phyloP scores from a whole-genome alignment of 2,797 vertebrate species.

The Sebastes goodei region DNA sequence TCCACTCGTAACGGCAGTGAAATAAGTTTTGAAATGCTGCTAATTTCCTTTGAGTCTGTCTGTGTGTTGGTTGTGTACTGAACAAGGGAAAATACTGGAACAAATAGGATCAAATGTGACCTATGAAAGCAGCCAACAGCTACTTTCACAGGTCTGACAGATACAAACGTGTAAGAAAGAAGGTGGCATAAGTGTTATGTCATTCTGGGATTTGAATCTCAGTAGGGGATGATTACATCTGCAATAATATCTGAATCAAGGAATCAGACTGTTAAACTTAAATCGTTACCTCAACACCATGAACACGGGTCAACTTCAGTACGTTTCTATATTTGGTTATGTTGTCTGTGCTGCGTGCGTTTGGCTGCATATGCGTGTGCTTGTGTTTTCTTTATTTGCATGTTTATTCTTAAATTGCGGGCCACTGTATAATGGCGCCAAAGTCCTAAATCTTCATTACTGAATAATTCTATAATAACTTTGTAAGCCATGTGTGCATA shows the following conservation, averaged over 20 bases:
- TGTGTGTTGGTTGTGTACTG: background rate
- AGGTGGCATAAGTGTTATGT: background rate
- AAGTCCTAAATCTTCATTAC: background rate
- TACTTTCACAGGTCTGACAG: background rate
- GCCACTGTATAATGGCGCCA: background rate
- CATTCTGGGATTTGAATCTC: background rate
- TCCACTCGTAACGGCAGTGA: constrained; percentile 18
- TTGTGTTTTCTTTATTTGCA: background rate
- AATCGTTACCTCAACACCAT: background rate
- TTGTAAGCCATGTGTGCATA: background rate
- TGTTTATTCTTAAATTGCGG: background rate
- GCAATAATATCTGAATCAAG: background rate
- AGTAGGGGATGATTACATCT: background rate
- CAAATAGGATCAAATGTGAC: background rate
- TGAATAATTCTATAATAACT: background rate
- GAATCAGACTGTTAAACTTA: background rate
- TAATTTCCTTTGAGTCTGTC: background rate
- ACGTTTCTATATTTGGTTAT: background rate
- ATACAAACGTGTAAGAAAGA: background rate
- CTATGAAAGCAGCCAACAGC: too few relatives aligned
- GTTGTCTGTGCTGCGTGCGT: background rate
- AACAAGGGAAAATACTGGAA: background rate
- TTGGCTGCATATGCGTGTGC: background rate
- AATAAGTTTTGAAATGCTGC: background rate
- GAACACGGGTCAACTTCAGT: background rate